Evolutionary conservation across 1,140 invertebrate species (phyloP), one percentile per base, ranked within the genome.

Genomic region (Goniozus legneri): DNA sequence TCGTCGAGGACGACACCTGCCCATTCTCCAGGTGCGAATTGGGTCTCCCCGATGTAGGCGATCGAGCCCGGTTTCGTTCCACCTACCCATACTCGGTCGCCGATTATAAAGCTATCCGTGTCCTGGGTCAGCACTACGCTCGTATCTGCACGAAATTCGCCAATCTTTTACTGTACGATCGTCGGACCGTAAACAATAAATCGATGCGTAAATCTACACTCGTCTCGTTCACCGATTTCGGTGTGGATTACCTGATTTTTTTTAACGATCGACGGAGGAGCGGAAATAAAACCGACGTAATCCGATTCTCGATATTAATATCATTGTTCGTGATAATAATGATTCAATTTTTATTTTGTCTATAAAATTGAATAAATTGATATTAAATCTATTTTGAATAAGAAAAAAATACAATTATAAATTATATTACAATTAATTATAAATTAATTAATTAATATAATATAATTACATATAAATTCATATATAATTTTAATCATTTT

Each of bases 31-130:
- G 89, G 84, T 16, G 91, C 95, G 74, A 98, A 98, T 66, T 93
- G 85, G 24, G 95, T 96, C 69, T 97, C 95, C n/a, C 97, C 97
- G 50, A 98, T 94, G 71, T 91, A 99, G 19, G 95, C 93, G 54
- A 99, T 97, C 60, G 85, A 83, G 20, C 95, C 96, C 3, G 92
- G 87, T 67, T 97, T 96, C n/a, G 84, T 87, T 27, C 95, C 95
- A 62, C 92, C 92, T 21, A 98, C 94, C 88, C 89, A 98, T 56
- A 98, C 89, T 55, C 86, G 79, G 65, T 98, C 91, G 31, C 95
- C 95, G 62, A 97, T 92, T 58, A 94, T 96, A 72, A 97, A 97
- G 75, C 91, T 92, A 78, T 95, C 90, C 6, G 91, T 93, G 70
- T 92, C 89, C 72, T 91, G 88, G 20, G 90, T 93, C 63, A 92